Conservation (phyloP, 2,113 vertebrate genomes). For the Sylvilagus bachmani region DNA sequence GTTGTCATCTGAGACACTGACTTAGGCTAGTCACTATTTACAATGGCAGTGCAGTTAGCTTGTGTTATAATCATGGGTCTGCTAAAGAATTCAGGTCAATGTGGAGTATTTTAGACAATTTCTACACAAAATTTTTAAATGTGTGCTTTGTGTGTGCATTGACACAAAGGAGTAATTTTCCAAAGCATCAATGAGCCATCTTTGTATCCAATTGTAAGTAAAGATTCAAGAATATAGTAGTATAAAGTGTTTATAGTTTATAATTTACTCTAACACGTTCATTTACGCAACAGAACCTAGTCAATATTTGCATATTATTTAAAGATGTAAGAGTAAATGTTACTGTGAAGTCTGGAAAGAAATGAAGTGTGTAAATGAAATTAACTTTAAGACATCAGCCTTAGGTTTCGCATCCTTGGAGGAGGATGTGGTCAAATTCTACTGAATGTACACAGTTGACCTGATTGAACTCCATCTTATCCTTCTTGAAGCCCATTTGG, state of each 20-base stretch:
- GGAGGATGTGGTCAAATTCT: background rate
- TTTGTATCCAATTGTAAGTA: conserved; percentile 18
- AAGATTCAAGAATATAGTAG: conserved; percentile 11
- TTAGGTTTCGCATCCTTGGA: background rate
- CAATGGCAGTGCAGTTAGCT: background rate
- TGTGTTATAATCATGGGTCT: background rate
- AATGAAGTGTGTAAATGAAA: background rate
- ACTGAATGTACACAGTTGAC: background rate
- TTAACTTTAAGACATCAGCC: background rate
- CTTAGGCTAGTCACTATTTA: background rate
- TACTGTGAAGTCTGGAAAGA: conserved; percentile 2
- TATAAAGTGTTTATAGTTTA: background rate
- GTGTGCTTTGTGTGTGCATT: background rate
- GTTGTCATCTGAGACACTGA: background rate
- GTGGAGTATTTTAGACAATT: conserved; percentile 24
- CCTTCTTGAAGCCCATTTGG: background rate
- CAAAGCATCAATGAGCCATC: background rate
- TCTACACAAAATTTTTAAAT: background rate
- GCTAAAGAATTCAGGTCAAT: conserved; percentile 16
- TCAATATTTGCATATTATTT: background rate
- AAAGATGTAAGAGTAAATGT: conserved; percentile 24
- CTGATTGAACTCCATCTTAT: background rate
- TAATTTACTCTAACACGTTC: background rate
- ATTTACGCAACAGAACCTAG: background rate
- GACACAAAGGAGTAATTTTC: conserved; percentile 7